These are phyloP conservation scores for Dione vanillae DNA, from an alignment of 2,888 invertebrate species.

Conservation along the genomic window DNA sequence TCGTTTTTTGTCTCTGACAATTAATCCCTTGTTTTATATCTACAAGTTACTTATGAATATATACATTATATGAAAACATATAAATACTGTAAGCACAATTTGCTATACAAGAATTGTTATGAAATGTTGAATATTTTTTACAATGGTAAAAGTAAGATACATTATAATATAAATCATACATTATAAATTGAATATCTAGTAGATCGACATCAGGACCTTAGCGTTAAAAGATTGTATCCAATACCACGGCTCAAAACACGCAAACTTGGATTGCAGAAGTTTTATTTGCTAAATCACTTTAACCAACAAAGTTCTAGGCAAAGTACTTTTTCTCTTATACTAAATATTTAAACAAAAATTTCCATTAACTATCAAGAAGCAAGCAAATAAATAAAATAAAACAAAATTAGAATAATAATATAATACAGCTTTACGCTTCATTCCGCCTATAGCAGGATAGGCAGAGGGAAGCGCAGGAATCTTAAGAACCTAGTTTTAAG, in stretches of 20 bases:
- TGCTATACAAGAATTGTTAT: not conserved
- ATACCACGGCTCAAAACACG: conserved; percentile 13
- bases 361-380: not conserved
- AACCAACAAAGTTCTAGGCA: not conserved
- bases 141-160: not conserved
- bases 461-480: too few species aligned
- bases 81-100: not conserved
- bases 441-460: too few species aligned
- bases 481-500: too few species aligned
- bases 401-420: too few species aligned
- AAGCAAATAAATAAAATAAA: not conserved
- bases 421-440: too few species aligned
- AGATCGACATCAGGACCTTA: not conserved
- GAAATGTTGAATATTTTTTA: not conserved
- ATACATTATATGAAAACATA: not conserved
- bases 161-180: not conserved
- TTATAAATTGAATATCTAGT: not conserved
- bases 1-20: not conserved
- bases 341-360: not conserved
- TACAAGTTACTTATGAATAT: too few species aligned
- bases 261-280: conserved; percentile 4
- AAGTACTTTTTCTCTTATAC: not conserved
- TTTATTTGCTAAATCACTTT: conserved; percentile 17
- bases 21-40: not conserved
- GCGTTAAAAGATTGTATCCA: conserved; percentile 4